phyloP scores from a whole-genome alignment of 2,797 vertebrate species.

The Lacerta bilineata region DNA sequence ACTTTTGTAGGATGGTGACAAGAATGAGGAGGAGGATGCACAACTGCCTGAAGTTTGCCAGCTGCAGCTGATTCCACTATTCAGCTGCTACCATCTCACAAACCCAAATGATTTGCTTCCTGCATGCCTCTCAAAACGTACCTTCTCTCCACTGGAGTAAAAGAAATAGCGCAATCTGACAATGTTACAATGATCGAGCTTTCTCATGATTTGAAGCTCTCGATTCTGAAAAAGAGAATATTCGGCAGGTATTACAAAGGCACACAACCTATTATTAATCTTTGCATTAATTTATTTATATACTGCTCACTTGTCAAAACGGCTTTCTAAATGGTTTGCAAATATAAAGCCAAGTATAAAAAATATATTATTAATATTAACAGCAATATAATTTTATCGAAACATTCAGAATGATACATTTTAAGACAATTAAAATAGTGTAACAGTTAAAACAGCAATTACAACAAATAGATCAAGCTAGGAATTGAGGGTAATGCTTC shows the following conservation, averaged over 20 bases:
- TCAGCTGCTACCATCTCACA: neutral
- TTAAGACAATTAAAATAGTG: too few species aligned
- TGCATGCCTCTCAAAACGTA: conserved; percentile 70
- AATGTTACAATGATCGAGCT: conserved; percentile 99
- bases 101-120: neutral
- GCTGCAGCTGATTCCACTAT: neutral
- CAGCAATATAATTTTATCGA: too few species aligned
- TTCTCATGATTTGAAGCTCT: conserved; percentile 97
- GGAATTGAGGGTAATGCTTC: too few species aligned
- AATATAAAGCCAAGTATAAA: too few species aligned
- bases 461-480: too few species aligned
- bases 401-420: too few species aligned
- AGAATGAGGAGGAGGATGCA: neutral
- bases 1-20: neutral
- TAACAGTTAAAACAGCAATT: too few species aligned
- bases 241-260: conserved; percentile 24
- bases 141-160: conserved; percentile 98
- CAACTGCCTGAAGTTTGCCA: neutral
- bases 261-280: neutral
- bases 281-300: too few species aligned
- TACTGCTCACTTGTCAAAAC: too few species aligned
- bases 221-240: conserved; percentile 87
- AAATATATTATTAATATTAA: too few species aligned
- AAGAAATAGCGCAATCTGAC: conserved; percentile 99
- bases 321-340: too few species aligned